Evolutionary conservation across 1,140 invertebrate genomes (phyloP).

Genomic region (Nylanderia fulva): DNA sequence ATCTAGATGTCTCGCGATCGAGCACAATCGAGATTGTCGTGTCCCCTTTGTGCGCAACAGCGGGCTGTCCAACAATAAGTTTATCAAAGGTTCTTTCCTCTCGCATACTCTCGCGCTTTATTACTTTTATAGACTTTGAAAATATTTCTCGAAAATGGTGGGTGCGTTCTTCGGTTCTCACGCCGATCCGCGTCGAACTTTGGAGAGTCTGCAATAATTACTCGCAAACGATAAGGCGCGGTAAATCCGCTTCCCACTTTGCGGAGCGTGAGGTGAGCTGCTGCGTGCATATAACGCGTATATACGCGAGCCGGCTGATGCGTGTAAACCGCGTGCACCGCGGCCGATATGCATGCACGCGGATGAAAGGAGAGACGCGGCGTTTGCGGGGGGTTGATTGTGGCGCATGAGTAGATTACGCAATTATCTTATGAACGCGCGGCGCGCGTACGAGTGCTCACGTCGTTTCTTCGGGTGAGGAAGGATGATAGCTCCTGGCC

Average conservation of each 20-base stretch:
- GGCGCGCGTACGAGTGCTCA: conserved; percentile 75
- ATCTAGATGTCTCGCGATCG: conserved; percentile 60
- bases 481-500: conserved; percentile 65
- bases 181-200: conserved; percentile 21
- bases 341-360: conserved; percentile 24
- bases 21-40: conserved; percentile 29
- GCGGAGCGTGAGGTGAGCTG: conserved; percentile 58
- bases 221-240: conserved; percentile 48
- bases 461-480: conserved; percentile 61
- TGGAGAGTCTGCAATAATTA: conserved; percentile 15
- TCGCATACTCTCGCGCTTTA: too few relatives aligned
- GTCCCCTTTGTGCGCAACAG: conserved; percentile 10
- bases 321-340: conserved; percentile 20
- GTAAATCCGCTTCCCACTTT: conserved; percentile 62
- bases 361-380: neutral
- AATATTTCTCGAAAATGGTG: too few relatives aligned
- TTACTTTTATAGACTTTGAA: too few relatives aligned
- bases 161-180: too few relatives aligned
- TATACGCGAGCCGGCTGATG: conserved; percentile 16
- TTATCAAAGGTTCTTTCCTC: neutral
- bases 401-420: conserved; percentile 79
- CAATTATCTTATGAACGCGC: conserved; percentile 82
- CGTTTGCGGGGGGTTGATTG: conserved; percentile 78
- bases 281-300: conserved; percentile 54
- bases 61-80: neutral